These are phyloP conservation scores for Taurulus bubalis DNA, from an alignment of 2,113 vertebrate species.

Conservation along the genomic window DNA sequence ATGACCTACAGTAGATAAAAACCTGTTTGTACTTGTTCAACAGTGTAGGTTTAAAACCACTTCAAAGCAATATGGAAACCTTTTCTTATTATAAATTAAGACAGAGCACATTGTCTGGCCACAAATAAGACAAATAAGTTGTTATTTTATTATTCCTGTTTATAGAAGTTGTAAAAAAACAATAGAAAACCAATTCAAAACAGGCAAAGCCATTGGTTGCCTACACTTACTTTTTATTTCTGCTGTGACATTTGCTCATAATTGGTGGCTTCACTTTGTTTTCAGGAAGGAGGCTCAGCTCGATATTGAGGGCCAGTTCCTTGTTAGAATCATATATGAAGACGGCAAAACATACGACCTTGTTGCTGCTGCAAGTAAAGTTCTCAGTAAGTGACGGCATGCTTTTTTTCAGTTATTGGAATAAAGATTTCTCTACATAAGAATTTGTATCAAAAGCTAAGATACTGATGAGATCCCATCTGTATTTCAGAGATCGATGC, in stretches of 20 bases:
- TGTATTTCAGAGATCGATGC: constrained; percentile 92
- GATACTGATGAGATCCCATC: constrained; percentile 6
- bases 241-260: constrained; percentile 40
- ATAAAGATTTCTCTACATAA: background rate
- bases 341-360: constrained; percentile 98
- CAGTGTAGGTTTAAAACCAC: constrained; percentile 11
- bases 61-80: constrained; percentile 21
- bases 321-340: constrained; percentile 98
- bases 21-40: constrained; percentile 18
- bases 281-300: constrained; percentile 95
- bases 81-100: constrained; percentile 6
- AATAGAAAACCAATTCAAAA: constrained; percentile 6
- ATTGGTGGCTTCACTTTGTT: constrained; percentile 51
- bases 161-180: background rate
- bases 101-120: background rate
- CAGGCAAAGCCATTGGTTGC: constrained; percentile 19
- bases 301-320: constrained; percentile 98
- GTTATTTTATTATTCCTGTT: constrained; percentile 3
- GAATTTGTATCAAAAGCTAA: background rate
- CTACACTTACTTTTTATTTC: constrained; percentile 6
- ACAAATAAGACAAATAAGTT: background rate
- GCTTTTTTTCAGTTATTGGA: background rate
- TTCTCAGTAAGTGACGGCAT: constrained; percentile 91
- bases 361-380: constrained; percentile 97
- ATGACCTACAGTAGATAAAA: constrained; percentile 11